Conservation (phyloP, 2,797 vertebrate species). For the Notolabrus celidotus region DNA sequence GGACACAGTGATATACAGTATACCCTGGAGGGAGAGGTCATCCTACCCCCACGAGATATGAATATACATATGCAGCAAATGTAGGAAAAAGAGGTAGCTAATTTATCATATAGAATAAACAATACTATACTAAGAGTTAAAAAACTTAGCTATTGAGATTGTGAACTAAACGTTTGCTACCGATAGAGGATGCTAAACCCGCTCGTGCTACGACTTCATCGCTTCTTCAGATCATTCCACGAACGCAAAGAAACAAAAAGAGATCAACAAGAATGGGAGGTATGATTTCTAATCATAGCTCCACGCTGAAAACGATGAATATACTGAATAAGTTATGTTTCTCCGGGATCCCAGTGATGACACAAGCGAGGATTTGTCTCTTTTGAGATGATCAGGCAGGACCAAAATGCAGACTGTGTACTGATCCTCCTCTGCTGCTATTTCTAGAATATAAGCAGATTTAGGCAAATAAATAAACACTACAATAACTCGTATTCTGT, state of each 20-base stretch:
- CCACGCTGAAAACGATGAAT: background rate
- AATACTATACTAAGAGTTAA: conserved; percentile 47
- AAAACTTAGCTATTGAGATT: conserved; percentile 48
- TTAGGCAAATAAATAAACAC: conserved; percentile 69
- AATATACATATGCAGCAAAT: conserved; percentile 44
- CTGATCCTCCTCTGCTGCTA: background rate
- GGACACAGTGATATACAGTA: conserved; percentile 25
- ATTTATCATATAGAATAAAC: conserved; percentile 54
- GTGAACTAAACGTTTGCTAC: conserved; percentile 34
- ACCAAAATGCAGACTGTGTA: background rate
- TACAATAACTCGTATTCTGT: background rate
- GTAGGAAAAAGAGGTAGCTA: conserved; percentile 75
- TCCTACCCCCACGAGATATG: conserved; percentile 26
- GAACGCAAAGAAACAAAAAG: background rate
- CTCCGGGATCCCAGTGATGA: background rate
- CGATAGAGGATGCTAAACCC: conserved; percentile 27
- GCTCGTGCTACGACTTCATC: conserved; percentile 11
- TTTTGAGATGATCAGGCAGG: background rate
- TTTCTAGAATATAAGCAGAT: conserved; percentile 16
- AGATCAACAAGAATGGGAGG: background rate
- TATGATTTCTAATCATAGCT: background rate
- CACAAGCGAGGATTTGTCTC: background rate
- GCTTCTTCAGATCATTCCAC: conserved; percentile 17
- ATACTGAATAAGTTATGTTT: conserved; percentile 2
- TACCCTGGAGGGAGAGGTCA: conserved; percentile 40